Percentiles rank a stretch among this genome's conserved stretches.
These are phyloP conservation scores for Platycnemis pennipes DNA, from an alignment of 2,888 invertebrate species.

Conservation along the genomic window DNA sequence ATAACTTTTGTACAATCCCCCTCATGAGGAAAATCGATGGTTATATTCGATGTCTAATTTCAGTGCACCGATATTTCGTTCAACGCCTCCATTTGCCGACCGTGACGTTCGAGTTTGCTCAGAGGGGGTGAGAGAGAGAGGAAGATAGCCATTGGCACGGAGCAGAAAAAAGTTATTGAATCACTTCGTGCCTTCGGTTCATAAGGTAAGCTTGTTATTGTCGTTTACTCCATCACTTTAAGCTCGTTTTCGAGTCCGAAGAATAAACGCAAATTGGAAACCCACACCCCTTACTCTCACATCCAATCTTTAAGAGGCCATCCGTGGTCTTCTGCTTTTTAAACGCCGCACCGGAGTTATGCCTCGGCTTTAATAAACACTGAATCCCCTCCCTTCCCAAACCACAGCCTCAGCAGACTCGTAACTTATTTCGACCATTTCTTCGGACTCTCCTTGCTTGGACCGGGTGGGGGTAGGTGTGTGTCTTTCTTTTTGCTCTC, in stretches of 20 bases:
- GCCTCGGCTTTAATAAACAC: neutral
- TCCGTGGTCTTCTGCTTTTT: no score
- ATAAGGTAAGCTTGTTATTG: neutral
- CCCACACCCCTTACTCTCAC: neutral
- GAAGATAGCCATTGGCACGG: no score
- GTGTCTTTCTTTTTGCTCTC: neutral
- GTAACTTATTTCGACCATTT: neutral
- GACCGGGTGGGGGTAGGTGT: neutral
- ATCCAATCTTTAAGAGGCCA: no score
- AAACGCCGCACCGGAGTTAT: neutral
- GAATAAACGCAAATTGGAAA: slow-evolving; percentile 5
- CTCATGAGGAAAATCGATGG: no score
- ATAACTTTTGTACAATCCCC: no score
- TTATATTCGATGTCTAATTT: no score
- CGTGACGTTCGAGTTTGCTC: no score
- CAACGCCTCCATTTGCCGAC: no score
- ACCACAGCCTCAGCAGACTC: neutral
- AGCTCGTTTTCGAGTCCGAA: neutral
- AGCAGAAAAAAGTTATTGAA: neutral
- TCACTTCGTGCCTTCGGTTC: neutral
- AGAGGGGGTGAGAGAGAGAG: no score
- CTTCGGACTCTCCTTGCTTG: neutral
- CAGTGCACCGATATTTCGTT: no score
- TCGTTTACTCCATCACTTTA: neutral
- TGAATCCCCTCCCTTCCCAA: neutral